phyloP scores from a whole-genome alignment of 2,797 vertebrate species.

The Myoxocephalus aenaeus region DNA sequence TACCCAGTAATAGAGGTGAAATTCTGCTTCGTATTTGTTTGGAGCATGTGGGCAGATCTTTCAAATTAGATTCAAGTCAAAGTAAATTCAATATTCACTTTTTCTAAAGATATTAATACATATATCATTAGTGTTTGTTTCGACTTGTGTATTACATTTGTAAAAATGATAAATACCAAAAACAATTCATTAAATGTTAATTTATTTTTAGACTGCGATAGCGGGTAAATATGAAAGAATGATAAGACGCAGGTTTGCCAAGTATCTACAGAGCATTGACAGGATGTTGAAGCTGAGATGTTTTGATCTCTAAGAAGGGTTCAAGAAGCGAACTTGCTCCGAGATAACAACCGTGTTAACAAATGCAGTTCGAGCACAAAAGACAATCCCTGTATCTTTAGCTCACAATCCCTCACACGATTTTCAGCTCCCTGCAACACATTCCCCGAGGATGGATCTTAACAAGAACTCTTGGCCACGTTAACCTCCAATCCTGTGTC shows the following conservation, averaged over 20 bases:
- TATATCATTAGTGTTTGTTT: background rate
- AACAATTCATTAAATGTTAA: background rate
- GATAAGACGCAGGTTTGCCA: background rate
- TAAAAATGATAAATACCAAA: background rate
- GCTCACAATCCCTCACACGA: slow-evolving; percentile 22
- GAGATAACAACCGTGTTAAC: slow-evolving; percentile 18
- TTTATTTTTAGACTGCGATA: background rate
- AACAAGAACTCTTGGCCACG: slow-evolving; percentile 33
- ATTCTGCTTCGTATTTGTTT: background rate
- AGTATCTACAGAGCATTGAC: background rate
- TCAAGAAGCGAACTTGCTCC: background rate
- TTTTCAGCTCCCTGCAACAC: slow-evolving; percentile 30
- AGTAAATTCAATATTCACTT: background rate
- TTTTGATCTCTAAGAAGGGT: background rate
- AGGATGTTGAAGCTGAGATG: background rate
- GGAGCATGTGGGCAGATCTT: background rate
- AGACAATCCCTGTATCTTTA: slow-evolving; percentile 23
- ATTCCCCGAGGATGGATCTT: slow-evolving; percentile 33
- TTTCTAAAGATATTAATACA: background rate
- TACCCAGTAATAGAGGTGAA: background rate
- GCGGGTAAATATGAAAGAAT: background rate
- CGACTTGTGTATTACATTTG: background rate
- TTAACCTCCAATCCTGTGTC: slow-evolving; percentile 32
- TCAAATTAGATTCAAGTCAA: background rate
- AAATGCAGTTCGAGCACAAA: slow-evolving; percentile 13